These are phyloP conservation scores for Idaea aversata DNA, from an alignment of 2,888 invertebrate species.

Conservation along the genomic window DNA sequence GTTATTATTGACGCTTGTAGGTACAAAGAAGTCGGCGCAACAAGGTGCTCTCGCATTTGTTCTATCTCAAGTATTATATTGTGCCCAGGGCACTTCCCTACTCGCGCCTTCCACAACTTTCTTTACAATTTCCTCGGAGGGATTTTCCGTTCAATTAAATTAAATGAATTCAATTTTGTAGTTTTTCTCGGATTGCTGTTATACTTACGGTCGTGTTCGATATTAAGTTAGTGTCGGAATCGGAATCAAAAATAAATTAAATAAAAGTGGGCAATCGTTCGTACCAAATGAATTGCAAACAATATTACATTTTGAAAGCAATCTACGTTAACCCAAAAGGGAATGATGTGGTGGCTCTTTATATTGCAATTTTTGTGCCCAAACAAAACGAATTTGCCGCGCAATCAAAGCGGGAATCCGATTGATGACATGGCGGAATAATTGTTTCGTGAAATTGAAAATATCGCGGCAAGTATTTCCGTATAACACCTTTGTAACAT, in stretches of 20 bases:
- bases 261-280: slow-evolving; percentile 73
- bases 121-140: slow-evolving; percentile 60
- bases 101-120: slow-evolving; percentile 59
- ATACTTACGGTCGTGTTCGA: slow-evolving; percentile 44
- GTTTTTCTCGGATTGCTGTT: slow-evolving; percentile 53
- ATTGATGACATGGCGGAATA: slow-evolving; percentile 80
- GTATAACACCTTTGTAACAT: slow-evolving; percentile 55
- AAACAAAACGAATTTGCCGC: slow-evolving; percentile 81
- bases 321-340: slow-evolving; percentile 79
- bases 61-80: slow-evolving; percentile 65
- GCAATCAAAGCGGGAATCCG: slow-evolving; percentile 80
- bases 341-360: slow-evolving; percentile 81
- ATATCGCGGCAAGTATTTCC: slow-evolving; percentile 63
- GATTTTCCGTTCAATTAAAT: slow-evolving; percentile 68
- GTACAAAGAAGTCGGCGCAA: slow-evolving; percentile 53
- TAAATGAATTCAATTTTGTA: slow-evolving; percentile 62
- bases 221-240: slow-evolving; percentile 65
- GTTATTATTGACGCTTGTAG: slow-evolving; percentile 52
- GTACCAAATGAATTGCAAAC: slow-evolving; percentile 78
- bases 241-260: slow-evolving; percentile 61
- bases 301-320: slow-evolving; percentile 79
- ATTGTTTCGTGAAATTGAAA: slow-evolving; percentile 80
- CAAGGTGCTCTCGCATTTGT: slow-evolving; percentile 62
- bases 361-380: slow-evolving; percentile 80
- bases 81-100: slow-evolving; percentile 57